phyloP scores from a whole-genome alignment of 92 coral and sea anemone genomes.

The Siderastrea radians region DNA sequence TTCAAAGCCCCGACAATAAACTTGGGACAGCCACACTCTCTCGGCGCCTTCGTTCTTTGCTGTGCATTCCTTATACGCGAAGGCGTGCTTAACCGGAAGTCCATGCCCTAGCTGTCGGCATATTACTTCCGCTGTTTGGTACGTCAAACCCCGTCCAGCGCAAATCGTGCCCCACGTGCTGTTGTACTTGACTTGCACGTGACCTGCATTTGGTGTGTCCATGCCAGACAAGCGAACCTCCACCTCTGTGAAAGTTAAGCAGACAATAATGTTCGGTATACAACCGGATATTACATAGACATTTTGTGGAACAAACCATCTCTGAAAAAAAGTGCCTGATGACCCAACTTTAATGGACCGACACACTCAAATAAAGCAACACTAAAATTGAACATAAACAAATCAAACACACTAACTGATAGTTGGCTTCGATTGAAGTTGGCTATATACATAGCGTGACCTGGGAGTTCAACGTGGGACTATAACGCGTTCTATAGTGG shows the following conservation, averaged over 20 bases:
- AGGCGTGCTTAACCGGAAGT: constrained; percentile 16
- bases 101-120: constrained; percentile 68
- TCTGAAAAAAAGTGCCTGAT: no score
- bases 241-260: constrained; percentile 13
- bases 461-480: no score
- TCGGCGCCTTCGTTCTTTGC: constrained; percentile 9
- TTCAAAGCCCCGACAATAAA: constrained; percentile 62
- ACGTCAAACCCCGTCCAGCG: constrained; percentile 20
- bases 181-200: constrained; percentile 66
- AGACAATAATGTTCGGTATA: no score
- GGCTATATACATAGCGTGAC: no score
- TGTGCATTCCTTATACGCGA: constrained; percentile 20
- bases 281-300: no score
- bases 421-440: no score
- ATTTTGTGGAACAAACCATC: no score
- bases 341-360: no score
- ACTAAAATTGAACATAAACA: no score
- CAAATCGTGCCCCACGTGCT: constrained; percentile 70
- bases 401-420: no score
- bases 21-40: constrained; percentile 48
- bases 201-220: constrained; percentile 48
- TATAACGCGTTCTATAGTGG: no score
- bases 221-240: constrained; percentile 41
- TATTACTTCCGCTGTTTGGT: constrained; percentile 66
- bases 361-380: no score